Percentiles rank a stretch among this genome's conserved stretches.
Conservation (phyloP, 1,140 invertebrate genomes). For the Zaprionus inermis region DNA sequence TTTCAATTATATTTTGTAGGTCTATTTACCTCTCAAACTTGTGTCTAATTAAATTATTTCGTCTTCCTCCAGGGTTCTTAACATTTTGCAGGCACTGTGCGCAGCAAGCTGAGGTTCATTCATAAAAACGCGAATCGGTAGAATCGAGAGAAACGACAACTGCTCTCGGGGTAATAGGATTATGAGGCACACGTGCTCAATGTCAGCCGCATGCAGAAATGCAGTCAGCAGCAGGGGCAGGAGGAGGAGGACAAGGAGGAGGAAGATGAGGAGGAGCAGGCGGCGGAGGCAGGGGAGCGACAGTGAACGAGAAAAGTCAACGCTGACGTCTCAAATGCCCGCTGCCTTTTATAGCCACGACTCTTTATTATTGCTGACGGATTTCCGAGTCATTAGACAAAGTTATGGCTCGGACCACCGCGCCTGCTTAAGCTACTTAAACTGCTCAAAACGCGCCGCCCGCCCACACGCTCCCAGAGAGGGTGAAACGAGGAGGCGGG, state of each 20-base stretch:
- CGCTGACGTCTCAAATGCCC: conserved; percentile 71
- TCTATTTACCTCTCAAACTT: too few species aligned
- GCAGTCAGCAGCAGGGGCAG: conserved; percentile 21
- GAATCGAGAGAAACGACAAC: conserved; percentile 34
- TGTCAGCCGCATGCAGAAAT: conserved; percentile 64
- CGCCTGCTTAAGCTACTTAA: conserved; percentile 83
- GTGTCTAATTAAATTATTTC: too few species aligned
- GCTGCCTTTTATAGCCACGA: conserved; percentile 73
- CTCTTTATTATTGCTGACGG: conserved; percentile 82
- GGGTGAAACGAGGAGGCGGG: not conserved
- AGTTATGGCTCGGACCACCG: conserved; percentile 82
- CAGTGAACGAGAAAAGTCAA: conserved; percentile 15
- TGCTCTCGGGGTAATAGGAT: conserved; percentile 71
- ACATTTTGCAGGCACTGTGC: conserved; percentile 25
- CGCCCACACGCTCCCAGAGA: conserved; percentile 36
- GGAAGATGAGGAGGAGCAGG: not conserved
- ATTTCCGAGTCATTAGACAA: conserved; percentile 84
- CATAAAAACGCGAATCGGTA: conserved; percentile 53
- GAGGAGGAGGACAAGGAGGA: not conserved
- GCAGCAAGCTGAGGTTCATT: conserved; percentile 50
- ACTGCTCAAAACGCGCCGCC: conserved; percentile 53
- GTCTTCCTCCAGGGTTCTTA: not conserved
- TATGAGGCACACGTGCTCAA: conserved; percentile 76
- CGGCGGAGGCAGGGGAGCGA: not conserved
- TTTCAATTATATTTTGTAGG: too few species aligned